Percentiles rank a stretch among this genome's conserved stretches.
Evolutionary conservation across 2,888 invertebrate genomes (phyloP).

Genomic region (Eustalomyia histrio): DNA sequence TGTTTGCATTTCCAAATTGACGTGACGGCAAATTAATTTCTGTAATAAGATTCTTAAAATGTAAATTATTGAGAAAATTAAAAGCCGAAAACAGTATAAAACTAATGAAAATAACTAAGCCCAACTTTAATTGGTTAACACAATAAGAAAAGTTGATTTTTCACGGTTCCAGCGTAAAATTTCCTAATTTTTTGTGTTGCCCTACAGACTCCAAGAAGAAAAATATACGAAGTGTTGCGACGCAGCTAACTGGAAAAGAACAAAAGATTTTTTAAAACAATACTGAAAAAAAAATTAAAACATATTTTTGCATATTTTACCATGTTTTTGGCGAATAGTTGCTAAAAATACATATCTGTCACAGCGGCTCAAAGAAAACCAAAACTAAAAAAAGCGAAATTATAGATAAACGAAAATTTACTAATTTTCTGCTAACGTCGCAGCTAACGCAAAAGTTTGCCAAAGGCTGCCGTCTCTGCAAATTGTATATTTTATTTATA

Average conservation of each 20-base stretch:
- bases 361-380: background rate
- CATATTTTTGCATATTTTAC: slow-evolving; percentile 25
- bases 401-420: slow-evolving; percentile 6
- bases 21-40: slow-evolving; percentile 47
- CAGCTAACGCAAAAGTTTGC: slow-evolving; percentile 17
- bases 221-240: slow-evolving; percentile 48
- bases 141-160: slow-evolving; percentile 4
- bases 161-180: slow-evolving; percentile 7
- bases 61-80: slow-evolving; percentile 53
- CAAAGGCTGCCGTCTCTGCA: slow-evolving; percentile 18
- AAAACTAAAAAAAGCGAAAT: slow-evolving; percentile 6
- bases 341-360: too few relatives aligned
- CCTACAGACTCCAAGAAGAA: slow-evolving; percentile 36
- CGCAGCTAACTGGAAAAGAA: slow-evolving; percentile 42
- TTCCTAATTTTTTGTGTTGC: slow-evolving; percentile 14
- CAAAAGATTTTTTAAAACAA: slow-evolving; percentile 29
- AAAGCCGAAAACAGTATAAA: slow-evolving; percentile 38
- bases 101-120: slow-evolving; percentile 37
- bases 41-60: slow-evolving; percentile 49
- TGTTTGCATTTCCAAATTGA: too few relatives aligned
- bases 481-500: slow-evolving; percentile 17
- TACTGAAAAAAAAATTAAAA: background rate
- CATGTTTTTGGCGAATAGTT: background rate
- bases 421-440: slow-evolving; percentile 11
- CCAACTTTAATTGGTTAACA: slow-evolving; percentile 3